Percentiles rank a stretch among this genome's conserved stretches.
These are phyloP conservation scores for Yoshiicerus persimilis DNA, from an alignment of 1,140 invertebrate species.

Conservation along the genomic window DNA sequence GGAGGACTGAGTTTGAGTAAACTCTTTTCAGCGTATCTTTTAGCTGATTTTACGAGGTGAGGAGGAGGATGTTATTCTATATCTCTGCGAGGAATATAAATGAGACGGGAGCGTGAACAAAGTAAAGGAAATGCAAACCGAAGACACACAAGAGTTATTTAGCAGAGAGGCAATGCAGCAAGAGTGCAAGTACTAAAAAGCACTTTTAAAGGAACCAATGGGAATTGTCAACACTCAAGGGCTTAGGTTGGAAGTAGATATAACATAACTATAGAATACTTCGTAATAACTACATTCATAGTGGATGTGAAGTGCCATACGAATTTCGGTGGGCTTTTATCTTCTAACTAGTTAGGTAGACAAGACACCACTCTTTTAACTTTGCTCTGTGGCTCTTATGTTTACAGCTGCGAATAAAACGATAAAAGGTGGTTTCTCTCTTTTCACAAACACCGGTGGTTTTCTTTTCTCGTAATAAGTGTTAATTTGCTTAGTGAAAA, in stretches of 20 bases:
- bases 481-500: neutral
- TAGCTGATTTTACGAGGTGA: slow-evolving; percentile 1
- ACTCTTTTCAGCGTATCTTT: neutral
- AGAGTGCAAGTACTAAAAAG: neutral
- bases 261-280: neutral
- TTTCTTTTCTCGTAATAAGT: neutral
- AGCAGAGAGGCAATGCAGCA: neutral
- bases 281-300: neutral
- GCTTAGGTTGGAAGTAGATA: neutral
- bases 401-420: neutral
- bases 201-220: slow-evolving; percentile 3
- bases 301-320: neutral
- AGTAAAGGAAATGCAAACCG: neutral
- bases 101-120: neutral
- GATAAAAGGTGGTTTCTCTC: neutral
- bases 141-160: slow-evolving; percentile 15
- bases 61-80: neutral
- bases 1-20: neutral
- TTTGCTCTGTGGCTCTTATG: neutral
- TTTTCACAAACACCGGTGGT: no score
- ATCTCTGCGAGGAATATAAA: neutral
- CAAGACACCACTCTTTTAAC: neutral
- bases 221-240: slow-evolving; percentile 17
- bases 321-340: neutral
- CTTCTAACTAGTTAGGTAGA: neutral